Conservation (phyloP, 2,797 vertebrate genomes). For the Chloroceryle inda region DNA sequence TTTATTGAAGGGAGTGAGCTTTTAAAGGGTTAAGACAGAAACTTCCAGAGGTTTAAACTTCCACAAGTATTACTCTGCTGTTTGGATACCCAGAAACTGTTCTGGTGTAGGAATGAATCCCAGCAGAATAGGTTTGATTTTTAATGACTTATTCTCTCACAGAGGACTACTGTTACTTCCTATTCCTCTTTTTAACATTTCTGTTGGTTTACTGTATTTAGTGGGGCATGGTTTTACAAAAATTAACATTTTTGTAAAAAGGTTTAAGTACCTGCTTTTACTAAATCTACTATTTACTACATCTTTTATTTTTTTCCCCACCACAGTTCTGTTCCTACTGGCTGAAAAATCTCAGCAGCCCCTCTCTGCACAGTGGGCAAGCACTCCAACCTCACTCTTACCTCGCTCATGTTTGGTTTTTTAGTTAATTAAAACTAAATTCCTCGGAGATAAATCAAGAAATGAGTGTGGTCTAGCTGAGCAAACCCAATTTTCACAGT, state of each 20-base stretch:
- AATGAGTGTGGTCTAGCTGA: not conserved
- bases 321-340: not conserved
- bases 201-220: not conserved
- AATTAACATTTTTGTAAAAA: not conserved
- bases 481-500: not conserved
- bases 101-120: not conserved
- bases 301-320: too few species aligned
- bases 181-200: not conserved
- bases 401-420: not conserved
- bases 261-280: not conserved
- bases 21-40: not conserved
- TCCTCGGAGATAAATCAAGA: not conserved
- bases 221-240: not conserved
- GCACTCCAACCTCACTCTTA: rapidly evolving
- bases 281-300: too few species aligned
- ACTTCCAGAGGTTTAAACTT: not conserved
- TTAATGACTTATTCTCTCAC: not conserved
- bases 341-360: not conserved
- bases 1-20: not conserved
- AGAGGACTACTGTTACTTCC: not conserved
- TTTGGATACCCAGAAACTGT: not conserved
- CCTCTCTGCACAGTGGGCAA: rapidly evolving
- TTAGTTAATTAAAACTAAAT: not conserved
- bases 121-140: not conserved
- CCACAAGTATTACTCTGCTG: not conserved